phyloP scores from a whole-genome alignment of 1,140 invertebrate species.

The Meteorus sp. region DNA sequence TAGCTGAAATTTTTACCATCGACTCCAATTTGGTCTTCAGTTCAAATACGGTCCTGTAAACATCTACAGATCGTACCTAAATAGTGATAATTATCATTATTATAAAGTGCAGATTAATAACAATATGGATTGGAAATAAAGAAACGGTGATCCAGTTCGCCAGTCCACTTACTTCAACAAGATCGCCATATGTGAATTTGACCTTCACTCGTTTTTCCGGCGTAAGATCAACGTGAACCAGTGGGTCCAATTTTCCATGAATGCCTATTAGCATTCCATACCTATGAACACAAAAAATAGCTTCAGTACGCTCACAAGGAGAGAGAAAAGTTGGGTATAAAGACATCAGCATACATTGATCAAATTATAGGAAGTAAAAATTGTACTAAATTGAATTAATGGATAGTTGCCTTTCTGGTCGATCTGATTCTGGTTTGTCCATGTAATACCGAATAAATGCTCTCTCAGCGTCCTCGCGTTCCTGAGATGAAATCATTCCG shows the following conservation, averaged over 20 bases:
- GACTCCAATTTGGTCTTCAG: constrained; percentile 78
- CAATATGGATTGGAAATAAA: not conserved
- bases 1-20: constrained; percentile 75
- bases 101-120: constrained; percentile 12
- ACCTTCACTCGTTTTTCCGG: constrained; percentile 86
- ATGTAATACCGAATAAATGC: constrained; percentile 91
- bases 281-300: constrained; percentile 53
- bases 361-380: no score
- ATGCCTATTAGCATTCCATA: constrained; percentile 79
- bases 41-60: constrained; percentile 77
- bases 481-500: constrained; percentile 77
- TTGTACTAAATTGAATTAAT: no score
- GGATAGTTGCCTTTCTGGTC: constrained; percentile 68
- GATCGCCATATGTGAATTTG: constrained; percentile 76
- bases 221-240: constrained; percentile 82
- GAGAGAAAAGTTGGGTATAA: no score
- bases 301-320: no score
- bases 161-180: constrained; percentile 66
- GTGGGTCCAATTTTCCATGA: constrained; percentile 84
- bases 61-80: constrained; percentile 70
- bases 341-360: no score
- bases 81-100: constrained; percentile 22
- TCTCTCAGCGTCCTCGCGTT: constrained; percentile 89
- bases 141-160: constrained; percentile 12
- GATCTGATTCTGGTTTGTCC: constrained; percentile 79